Evolutionary conservation across 1,140 invertebrate species (phyloP).

Genomic region (Drosophila sulfurigaster): DNA sequence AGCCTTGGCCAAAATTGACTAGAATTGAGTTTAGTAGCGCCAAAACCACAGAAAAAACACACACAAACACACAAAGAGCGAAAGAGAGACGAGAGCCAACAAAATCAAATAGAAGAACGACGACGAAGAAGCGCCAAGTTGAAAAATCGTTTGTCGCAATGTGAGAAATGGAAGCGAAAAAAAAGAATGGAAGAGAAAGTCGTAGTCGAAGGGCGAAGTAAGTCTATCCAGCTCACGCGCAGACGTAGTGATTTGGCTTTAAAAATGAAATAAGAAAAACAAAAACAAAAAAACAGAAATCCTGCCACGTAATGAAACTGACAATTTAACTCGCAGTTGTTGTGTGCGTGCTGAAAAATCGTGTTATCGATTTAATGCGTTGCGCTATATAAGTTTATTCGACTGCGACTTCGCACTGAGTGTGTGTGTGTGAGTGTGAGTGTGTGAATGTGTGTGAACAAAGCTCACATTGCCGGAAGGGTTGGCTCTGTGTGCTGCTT

Average conservation of each 20-base stretch:
- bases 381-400: constrained; percentile 30
- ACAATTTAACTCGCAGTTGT: constrained; percentile 76
- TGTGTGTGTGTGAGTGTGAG: background rate
- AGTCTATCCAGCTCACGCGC: constrained; percentile 54
- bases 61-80: constrained; percentile 13
- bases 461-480: constrained; percentile 35
- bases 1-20: constrained; percentile 34
- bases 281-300: constrained; percentile 42
- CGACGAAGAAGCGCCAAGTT: constrained; percentile 77
- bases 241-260: constrained; percentile 81
- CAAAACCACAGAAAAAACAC: constrained; percentile 41
- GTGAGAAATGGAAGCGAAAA: constrained; percentile 35
- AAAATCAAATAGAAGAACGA: constrained; percentile 36
- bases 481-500: constrained; percentile 31
- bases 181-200: background rate
- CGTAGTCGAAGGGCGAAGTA: background rate
- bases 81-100: constrained; percentile 11
- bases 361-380: constrained; percentile 83
- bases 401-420: background rate
- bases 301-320: constrained; percentile 81
- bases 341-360: constrained; percentile 79
- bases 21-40: constrained; percentile 65
- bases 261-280: constrained; percentile 40
- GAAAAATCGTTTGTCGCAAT: constrained; percentile 82
- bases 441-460: background rate